phyloP scores from a whole-genome alignment of 1,140 invertebrate genomes.

The Ips nitidus region DNA sequence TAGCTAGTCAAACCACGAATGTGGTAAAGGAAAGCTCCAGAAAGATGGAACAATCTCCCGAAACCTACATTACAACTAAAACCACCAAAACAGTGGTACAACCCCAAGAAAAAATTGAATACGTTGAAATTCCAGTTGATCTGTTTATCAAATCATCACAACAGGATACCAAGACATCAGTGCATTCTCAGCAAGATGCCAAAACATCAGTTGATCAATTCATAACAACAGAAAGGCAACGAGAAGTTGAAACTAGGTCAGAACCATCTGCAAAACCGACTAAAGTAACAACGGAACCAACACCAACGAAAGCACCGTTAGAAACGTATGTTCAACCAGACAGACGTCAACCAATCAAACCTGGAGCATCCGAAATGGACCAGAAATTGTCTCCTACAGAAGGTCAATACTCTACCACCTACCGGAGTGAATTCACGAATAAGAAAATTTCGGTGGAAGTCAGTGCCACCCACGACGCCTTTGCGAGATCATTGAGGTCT shows the following conservation, averaged over 20 bases:
- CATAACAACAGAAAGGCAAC: conserved; percentile 36
- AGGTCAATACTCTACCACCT: conserved; percentile 62
- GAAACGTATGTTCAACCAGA: conserved; percentile 49
- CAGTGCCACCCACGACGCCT: conserved; percentile 70
- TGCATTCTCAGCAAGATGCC: conserved; percentile 7
- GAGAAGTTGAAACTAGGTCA: conserved; percentile 30
- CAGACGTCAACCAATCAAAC: conserved; percentile 41
- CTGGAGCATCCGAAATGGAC: conserved; percentile 42
- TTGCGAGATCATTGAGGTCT: conserved; percentile 67
- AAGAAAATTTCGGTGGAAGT: conserved; percentile 63
- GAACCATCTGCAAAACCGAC: not conserved
- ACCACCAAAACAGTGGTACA: conserved; percentile 3
- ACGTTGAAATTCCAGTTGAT: conserved; percentile 10
- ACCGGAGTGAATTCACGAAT: conserved; percentile 58
- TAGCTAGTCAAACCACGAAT: conserved; percentile 14
- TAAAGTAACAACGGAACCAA: conserved; percentile 1
- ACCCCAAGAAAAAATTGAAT: conserved; percentile 14
- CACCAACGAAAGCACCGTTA: conserved; percentile 14
- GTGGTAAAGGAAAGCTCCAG: conserved; percentile 10
- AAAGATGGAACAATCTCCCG: not conserved
- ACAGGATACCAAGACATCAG: conserved; percentile 15
- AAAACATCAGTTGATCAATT: conserved; percentile 31
- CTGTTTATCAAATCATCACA: conserved; percentile 14
- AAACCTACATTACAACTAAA: not conserved
- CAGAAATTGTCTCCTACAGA: conserved; percentile 44